Evolutionary conservation across 2,113 vertebrate species (phyloP), one percentile per base, ranked within the genome.

Genomic region (Donacobius atricapilla): DNA sequence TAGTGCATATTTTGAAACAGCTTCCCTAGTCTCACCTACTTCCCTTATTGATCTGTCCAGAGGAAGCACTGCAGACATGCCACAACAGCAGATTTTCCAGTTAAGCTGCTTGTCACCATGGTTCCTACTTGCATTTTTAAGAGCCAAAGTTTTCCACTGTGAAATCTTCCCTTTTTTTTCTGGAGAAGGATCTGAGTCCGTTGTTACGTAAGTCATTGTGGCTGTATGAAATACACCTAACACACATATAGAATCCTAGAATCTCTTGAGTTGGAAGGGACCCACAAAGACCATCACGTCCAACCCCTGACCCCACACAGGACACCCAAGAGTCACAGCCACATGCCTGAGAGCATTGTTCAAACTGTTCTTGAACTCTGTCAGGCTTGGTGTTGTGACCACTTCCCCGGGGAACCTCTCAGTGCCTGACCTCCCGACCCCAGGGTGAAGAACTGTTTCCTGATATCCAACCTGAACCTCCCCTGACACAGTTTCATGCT

Each of bases 331-430:
- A 54, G 10, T 54, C n/a, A 76, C 54, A 24, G n/a, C 21, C 47
- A 23, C 16, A 30, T 61, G n/a, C 54, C 47, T 35, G 14, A 30
- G 14, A 69, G 10, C 0, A 0, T 40, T 47, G 25, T 15, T 20
- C 48, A 69, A 69, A 61, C 4, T 7, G 1, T 42, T 42, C 31
- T 54, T 61, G 47, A 61, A 6, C 54, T 48, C 70, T 54, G 11
- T 23, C 21, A 54, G 17, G 17, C 39, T 47, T 68, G 30, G 25
- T 19, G 30, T 21, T 83, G 25, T 54, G 54, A 61, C 25, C 17
- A 23, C 30, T 54, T 10, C 47, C 30, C 25, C 47, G n/a, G 11
- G 61, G 14, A 89, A 39, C 24, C 11, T 35, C 20, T 40, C n/a
- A 47, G 54, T 6, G 10, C 21, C 40, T 30, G 42, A 35, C 21